Conservation (phyloP, 2,888 invertebrate species). For the Acronicta leporina region DNA sequence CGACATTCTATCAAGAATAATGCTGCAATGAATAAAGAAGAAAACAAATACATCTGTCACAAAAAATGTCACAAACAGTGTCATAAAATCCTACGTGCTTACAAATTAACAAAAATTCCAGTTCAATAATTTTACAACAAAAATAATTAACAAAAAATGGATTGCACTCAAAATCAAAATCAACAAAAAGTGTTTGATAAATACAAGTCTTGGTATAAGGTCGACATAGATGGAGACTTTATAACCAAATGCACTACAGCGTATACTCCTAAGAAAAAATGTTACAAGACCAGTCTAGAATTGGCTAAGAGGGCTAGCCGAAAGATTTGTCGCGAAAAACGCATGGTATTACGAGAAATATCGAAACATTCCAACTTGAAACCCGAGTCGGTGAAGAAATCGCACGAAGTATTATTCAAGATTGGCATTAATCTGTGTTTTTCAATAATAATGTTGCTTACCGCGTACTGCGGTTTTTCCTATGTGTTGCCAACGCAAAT, state of each 20-base stretch:
- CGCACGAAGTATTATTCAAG: conserved; percentile 37
- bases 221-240: conserved; percentile 62
- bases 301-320: background rate
- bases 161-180: background rate
- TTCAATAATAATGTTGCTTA: conserved; percentile 48
- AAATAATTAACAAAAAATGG: conserved; percentile 28
- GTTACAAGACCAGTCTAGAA: background rate
- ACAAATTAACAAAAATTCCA: background rate
- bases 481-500: conserved; percentile 44
- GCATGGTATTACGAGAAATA: background rate
- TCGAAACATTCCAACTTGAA: background rate
- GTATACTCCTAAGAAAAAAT: conserved; percentile 17
- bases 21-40: background rate
- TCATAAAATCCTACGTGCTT: conserved; percentile 9
- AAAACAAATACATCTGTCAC: conserved; percentile 6
- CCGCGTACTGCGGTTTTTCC: conserved; percentile 51
- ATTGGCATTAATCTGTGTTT: conserved; percentile 45
- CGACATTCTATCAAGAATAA: no score
- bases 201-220: conserved; percentile 69
- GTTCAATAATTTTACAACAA: background rate
- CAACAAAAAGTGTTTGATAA: conserved; percentile 53
- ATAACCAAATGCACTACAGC: conserved; percentile 53
- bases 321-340: accelerated
- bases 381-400: conserved; percentile 26
- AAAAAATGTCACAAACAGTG: conserved; percentile 7